These are phyloP conservation scores for Myotis yumanensis DNA, from an alignment of 2,113 vertebrate genomes.

Conservation along the genomic window DNA sequence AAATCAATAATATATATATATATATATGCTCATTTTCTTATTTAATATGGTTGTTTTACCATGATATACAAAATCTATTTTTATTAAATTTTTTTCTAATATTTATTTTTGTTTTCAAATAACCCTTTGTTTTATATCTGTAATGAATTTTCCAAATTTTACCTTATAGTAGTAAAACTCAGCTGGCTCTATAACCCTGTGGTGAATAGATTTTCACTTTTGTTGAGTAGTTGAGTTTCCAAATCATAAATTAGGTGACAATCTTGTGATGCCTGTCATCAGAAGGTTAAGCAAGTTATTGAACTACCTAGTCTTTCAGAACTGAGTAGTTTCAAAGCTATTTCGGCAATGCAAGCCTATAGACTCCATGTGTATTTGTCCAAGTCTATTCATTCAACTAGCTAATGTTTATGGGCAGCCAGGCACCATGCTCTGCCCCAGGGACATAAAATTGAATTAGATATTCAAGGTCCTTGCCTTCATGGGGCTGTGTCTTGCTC, in stretches of 20 bases:
- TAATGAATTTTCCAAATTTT: slow-evolving; percentile 4
- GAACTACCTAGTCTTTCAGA: slow-evolving; percentile 16
- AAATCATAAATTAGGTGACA: slow-evolving; percentile 51
- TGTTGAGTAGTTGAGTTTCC: slow-evolving; percentile 50
- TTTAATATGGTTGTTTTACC: slow-evolving; percentile 15
- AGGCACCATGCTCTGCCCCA: not conserved
- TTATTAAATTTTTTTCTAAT: slow-evolving; percentile 10
- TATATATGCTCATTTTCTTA: slow-evolving; percentile 23
- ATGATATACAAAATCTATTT: slow-evolving; percentile 9
- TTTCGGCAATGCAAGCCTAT: not conserved
- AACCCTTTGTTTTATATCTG: not conserved
- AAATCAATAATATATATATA: no score
- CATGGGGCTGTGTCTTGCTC: not conserved
- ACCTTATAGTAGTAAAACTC: not conserved
- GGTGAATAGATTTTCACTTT: slow-evolving; percentile 59
- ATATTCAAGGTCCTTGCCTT: not conserved
- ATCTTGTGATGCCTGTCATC: slow-evolving; percentile 48
- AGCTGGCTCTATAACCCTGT: not conserved
- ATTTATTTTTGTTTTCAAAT: slow-evolving; percentile 48
- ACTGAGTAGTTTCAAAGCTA: not conserved
- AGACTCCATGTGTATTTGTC: not conserved
- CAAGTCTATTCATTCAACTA: not conserved
- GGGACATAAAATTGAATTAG: not conserved
- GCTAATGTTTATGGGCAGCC: not conserved
- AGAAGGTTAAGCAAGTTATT: slow-evolving; percentile 29